Evolutionary conservation across 2,888 invertebrate genomes (phyloP).

Genomic region (Bursaphelenchus okinawaensis): DNA sequence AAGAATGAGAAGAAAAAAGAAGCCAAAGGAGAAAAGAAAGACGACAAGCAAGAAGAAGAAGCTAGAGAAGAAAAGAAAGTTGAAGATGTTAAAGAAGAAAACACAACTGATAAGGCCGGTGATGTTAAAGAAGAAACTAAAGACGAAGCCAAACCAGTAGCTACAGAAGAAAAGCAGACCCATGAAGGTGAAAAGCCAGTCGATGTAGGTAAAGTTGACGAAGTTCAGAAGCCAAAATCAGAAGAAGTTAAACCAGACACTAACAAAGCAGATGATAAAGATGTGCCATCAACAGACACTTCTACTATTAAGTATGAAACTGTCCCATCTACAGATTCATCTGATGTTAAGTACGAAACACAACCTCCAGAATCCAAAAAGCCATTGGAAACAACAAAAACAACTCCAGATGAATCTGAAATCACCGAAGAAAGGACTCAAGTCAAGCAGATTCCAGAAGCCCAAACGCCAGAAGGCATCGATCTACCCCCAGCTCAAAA

Average conservation of each 20-base stretch:
- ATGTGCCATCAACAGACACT: no score
- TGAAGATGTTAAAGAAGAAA: constrained; percentile 4
- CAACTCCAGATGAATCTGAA: no score
- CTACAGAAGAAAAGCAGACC: neutral
- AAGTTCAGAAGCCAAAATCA: neutral
- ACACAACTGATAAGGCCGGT: neutral
- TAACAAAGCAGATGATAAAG: no score
- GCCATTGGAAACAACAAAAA: no score
- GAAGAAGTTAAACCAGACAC: no score
- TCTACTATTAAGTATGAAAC: no score
- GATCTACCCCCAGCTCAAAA: neutral
- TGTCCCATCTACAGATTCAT: no score
- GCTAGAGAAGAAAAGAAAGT: neutral
- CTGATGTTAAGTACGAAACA: no score
- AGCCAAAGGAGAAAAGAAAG: neutral
- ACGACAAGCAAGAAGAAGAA: neutral
- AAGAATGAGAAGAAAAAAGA: neutral
- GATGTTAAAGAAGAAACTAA: neutral
- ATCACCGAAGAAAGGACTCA: no score
- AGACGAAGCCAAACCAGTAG: neutral
- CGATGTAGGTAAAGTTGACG: neutral
- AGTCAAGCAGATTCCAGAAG: neutral
- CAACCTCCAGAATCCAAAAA: no score
- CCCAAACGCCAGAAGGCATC: neutral
- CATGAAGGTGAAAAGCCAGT: neutral